Conservation (phyloP, 1,140 invertebrate species). For the Drosophila saltans region DNA sequence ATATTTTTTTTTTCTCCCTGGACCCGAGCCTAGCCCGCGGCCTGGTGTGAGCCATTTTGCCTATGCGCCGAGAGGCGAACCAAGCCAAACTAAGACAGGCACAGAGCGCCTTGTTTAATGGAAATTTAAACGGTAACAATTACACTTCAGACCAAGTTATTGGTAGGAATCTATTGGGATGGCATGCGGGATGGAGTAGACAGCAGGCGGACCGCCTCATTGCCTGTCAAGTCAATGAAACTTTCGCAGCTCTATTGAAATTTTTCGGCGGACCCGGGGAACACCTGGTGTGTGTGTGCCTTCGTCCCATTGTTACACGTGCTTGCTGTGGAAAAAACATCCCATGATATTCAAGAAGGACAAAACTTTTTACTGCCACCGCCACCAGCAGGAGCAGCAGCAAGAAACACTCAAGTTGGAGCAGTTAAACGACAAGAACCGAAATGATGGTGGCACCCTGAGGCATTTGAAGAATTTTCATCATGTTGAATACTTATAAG, state of each 20-base stretch:
- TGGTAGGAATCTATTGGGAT: slow-evolving; percentile 21
- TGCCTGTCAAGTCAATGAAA: slow-evolving; percentile 76
- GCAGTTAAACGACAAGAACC: slow-evolving; percentile 41
- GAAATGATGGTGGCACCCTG: slow-evolving; percentile 26
- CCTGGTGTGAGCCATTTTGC: slow-evolving; percentile 47
- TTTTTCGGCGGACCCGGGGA: slow-evolving; percentile 44
- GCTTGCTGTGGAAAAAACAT: slow-evolving; percentile 1
- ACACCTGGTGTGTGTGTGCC: slow-evolving; percentile 53
- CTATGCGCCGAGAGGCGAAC: slow-evolving; percentile 30
- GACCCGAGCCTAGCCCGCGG: slow-evolving; percentile 17
- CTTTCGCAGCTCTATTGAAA: slow-evolving; percentile 71
- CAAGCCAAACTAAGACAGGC: no score
- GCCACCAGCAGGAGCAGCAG: no score
- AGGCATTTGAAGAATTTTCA: slow-evolving; percentile 63
- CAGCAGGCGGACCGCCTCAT: not conserved
- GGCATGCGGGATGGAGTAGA: not conserved
- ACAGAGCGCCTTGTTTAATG: slow-evolving; percentile 57
- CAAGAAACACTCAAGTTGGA: not conserved
- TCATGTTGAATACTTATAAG: slow-evolving; percentile 38
- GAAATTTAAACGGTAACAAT: slow-evolving; percentile 81
- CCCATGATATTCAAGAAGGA: slow-evolving; percentile 8
- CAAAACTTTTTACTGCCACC: slow-evolving; percentile 47
- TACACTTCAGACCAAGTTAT: slow-evolving; percentile 54
- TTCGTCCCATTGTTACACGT: slow-evolving; percentile 5
- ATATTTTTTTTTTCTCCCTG: slow-evolving; percentile 54